Conservation (phyloP, 2,113 vertebrate genomes). For the Bucco capensis region DNA sequence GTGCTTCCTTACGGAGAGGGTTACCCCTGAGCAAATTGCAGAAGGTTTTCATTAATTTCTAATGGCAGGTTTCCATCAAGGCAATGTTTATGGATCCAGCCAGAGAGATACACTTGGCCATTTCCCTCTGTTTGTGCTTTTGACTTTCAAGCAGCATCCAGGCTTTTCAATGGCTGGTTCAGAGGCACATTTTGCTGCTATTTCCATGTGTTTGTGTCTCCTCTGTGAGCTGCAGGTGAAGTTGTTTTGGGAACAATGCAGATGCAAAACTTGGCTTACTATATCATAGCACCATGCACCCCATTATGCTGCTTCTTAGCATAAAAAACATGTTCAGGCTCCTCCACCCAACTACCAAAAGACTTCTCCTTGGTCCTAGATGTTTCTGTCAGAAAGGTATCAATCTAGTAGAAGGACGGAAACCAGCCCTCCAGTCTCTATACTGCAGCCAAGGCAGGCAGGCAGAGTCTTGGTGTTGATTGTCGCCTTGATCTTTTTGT, state of each 20-base stretch:
- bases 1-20: neutral
- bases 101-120: neutral
- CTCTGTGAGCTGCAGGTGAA: neutral
- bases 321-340: neutral
- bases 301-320: neutral
- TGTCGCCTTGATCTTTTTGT: neutral
- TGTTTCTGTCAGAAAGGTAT: neutral
- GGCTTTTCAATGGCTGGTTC: neutral
- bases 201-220: neutral
- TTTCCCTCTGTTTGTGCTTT: neutral
- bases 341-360: neutral
- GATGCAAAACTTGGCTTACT: neutral
- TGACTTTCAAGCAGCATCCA: neutral
- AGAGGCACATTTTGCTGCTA: neutral
- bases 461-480: no score
- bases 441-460: no score
- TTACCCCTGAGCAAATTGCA: neutral
- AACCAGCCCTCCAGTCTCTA: rapidly evolving
- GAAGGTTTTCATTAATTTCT: neutral
- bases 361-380: neutral
- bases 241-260: neutral
- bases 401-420: neutral
- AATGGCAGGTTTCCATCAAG: neutral
- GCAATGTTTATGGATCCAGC: neutral
- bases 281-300: neutral